A percentile compares a stretch with the other conserved stretches of the same genome.
Conservation (phyloP, 2,113 vertebrate species). For the Craseonycteris thonglongyai region DNA sequence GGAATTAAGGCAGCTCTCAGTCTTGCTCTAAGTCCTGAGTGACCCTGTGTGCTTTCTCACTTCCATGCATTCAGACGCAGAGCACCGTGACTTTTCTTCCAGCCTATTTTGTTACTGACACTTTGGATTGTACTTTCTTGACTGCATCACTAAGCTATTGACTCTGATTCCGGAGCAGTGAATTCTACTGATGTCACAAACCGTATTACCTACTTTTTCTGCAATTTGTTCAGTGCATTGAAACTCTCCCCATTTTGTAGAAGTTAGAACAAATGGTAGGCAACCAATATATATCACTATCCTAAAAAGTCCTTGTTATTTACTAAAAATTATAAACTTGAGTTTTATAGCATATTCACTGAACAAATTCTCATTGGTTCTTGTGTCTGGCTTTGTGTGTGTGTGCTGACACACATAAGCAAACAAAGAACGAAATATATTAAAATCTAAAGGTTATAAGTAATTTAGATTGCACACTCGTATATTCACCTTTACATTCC, state of each 20-base stretch:
- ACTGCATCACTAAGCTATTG: neutral
- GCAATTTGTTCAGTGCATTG: neutral
- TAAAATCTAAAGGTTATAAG: neutral
- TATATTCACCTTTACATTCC: neutral
- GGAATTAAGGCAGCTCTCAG: neutral
- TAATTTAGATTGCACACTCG: neutral
- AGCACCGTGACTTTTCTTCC: neutral
- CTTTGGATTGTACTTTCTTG: neutral
- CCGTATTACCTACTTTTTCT: neutral
- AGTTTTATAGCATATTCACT: neutral
- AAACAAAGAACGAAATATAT: neutral
- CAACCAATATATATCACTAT: neutral
- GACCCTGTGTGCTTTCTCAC: neutral
- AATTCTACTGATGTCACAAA: neutral
- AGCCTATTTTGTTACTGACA: neutral
- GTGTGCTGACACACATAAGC: neutral
- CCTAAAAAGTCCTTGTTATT: neutral
- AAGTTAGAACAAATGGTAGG: neutral
- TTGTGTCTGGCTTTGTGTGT: neutral
- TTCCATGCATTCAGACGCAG: neutral
- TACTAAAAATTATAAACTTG: neutral
- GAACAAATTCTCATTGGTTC: neutral
- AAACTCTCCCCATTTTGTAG: neutral
- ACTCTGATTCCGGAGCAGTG: neutral
- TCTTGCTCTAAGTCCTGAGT: neutral